Evolutionary conservation across 1,140 invertebrate species (phyloP).

Genomic region (Ericerus pela): DNA sequence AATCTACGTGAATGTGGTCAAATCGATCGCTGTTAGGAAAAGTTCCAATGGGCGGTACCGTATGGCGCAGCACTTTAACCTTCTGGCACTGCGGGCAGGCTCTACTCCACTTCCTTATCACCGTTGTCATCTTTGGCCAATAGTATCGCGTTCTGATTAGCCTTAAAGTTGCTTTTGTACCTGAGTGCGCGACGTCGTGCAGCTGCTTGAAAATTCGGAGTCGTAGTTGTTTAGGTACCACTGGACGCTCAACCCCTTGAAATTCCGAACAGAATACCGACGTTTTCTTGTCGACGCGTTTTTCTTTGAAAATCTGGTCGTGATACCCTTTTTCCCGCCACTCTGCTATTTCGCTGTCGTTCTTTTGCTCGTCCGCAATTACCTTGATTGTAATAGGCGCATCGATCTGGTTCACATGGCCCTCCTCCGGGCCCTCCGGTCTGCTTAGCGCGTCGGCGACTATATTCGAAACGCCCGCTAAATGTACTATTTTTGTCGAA

Average conservation of each 20-base stretch:
- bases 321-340: no score
- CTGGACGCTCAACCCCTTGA: background rate
- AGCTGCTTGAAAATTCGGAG: no score
- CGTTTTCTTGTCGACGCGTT: no score
- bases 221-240: no score
- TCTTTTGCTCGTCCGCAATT: background rate
- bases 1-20: conserved; percentile 31
- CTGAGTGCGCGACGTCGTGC: no score
- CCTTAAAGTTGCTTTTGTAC: background rate
- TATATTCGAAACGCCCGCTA: background rate
- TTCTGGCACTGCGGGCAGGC: background rate
- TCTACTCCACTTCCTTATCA: background rate
- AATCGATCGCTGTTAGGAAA: background rate
- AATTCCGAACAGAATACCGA: background rate
- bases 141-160: background rate
- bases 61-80: background rate
- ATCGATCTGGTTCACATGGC: no score
- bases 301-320: no score
- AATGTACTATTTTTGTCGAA: background rate
- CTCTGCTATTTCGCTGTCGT: background rate
- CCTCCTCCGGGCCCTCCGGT: background rate
- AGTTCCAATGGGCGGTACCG: background rate
- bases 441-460: background rate
- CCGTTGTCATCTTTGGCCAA: background rate
- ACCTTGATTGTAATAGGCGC: background rate